Percentiles rank a stretch among this genome's conserved stretches.
Evolutionary conservation across 2,888 invertebrate genomes (phyloP).

Genomic region (Tetragonula carbonaria): DNA sequence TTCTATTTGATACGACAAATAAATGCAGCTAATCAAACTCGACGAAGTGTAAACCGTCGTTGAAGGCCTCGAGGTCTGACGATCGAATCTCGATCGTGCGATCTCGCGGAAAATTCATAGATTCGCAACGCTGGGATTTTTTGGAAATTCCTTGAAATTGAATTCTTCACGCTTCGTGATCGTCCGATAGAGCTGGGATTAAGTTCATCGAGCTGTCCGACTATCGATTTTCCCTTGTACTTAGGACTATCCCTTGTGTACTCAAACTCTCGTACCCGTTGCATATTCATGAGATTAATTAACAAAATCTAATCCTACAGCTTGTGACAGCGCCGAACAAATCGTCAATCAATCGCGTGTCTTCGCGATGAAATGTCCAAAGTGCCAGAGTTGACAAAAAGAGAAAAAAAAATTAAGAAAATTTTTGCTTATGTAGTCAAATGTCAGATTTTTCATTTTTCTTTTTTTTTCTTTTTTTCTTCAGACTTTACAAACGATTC

Average conservation of each 20-base stretch:
- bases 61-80: too few relatives aligned
- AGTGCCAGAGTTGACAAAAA: background rate
- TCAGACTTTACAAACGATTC: background rate
- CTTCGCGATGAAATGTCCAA: background rate
- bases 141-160: too few relatives aligned
- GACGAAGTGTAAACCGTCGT: too few relatives aligned
- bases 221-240: conserved; percentile 22
- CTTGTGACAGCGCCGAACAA: background rate
- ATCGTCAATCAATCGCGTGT: too few relatives aligned
- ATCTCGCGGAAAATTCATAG: too few relatives aligned
- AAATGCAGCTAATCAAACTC: too few relatives aligned
- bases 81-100: too few relatives aligned
- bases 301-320: background rate
- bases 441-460: background rate
- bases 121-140: too few relatives aligned
- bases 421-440: background rate
- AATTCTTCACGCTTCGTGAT: too few relatives aligned
- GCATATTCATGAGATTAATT: background rate
- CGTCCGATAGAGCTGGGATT: too few relatives aligned
- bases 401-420: background rate
- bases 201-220: background rate
- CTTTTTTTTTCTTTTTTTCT: background rate
- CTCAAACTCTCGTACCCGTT: background rate
- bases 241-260: background rate
- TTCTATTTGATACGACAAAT: too few relatives aligned